phyloP scores from a whole-genome alignment of 2,888 invertebrate species.

The Drosophila neoperkinsi region DNA sequence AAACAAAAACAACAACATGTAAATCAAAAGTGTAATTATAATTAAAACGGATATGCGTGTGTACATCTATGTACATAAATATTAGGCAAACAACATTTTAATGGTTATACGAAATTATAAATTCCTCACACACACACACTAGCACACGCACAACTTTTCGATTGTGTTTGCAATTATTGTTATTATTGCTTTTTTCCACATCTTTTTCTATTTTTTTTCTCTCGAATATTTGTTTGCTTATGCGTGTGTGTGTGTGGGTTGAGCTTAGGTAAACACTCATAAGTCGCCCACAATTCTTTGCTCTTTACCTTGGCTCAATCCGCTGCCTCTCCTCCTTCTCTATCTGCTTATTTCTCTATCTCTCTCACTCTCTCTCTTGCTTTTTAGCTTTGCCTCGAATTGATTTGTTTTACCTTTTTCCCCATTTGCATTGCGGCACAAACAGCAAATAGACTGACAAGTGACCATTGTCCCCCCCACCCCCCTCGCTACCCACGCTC shows the following conservation, averaged over 20 bases:
- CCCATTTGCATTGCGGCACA: conserved; percentile 31
- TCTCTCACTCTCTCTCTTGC: background rate
- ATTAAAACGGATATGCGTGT: conserved; percentile 49
- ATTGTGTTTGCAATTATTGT: conserved; percentile 34
- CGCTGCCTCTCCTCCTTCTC: background rate
- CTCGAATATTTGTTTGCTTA: conserved; percentile 2
- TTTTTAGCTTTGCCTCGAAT: conserved; percentile 41
- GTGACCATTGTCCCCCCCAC: conserved; percentile 25
- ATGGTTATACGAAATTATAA: conserved; percentile 52
- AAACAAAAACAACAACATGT: conserved; percentile 11
- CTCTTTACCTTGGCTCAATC: conserved; percentile 19
- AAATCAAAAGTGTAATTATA: conserved; percentile 44
- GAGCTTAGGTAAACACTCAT: conserved; percentile 50
- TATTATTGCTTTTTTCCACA: conserved; percentile 13
- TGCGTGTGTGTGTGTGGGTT: conserved; percentile 33
- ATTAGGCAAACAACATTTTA: conserved; percentile 49
- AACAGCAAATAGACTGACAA: conserved; percentile 27
- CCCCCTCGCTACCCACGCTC: background rate
- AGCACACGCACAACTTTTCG: conserved; percentile 1
- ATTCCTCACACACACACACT: conserved; percentile 32
- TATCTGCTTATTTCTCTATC: background rate
- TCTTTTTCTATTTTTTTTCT: background rate
- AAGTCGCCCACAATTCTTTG: conserved; percentile 60
- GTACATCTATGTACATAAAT: conserved; percentile 10
- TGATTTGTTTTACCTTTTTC: conserved; percentile 61